Evolutionary conservation across 2,113 vertebrate genomes (phyloP).

Genomic region (Siniperca knerii): DNA sequence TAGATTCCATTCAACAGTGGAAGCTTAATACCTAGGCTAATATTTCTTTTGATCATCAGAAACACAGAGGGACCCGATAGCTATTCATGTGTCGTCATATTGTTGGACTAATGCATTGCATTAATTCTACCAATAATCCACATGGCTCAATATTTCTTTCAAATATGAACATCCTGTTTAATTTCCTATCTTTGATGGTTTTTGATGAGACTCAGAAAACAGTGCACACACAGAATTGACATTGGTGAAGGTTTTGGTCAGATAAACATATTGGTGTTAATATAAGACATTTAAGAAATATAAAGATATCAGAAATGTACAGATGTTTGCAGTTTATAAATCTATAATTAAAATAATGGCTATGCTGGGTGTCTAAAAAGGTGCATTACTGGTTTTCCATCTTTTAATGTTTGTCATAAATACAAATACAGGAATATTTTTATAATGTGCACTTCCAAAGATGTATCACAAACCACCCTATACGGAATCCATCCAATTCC

Average conservation of each 20-base stretch:
- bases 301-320: neutral
- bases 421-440: neutral
- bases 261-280: conserved; percentile 10
- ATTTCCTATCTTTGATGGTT: conserved; percentile 37
- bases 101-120: conserved; percentile 54
- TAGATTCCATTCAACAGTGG: conserved; percentile 77
- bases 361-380: neutral
- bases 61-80: conserved; percentile 83
- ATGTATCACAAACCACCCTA: neutral
- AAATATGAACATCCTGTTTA: conserved; percentile 36
- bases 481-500: no score
- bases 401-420: neutral
- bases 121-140: conserved; percentile 51
- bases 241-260: neutral
- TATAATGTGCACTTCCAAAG: neutral
- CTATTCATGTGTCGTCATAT: conserved; percentile 75
- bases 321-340: neutral
- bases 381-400: neutral
- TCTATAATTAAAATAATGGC: neutral
- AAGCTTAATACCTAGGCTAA: conserved; percentile 77
- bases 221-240: neutral
- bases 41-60: conserved; percentile 85
- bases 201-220: conserved; percentile 28
- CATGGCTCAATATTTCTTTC: conserved; percentile 42
- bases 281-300: neutral